Percentiles rank a stretch among this genome's conserved stretches.
These are phyloP conservation scores for Agrochola lota DNA, from an alignment of 2,888 invertebrate species.

Conservation along the genomic window DNA sequence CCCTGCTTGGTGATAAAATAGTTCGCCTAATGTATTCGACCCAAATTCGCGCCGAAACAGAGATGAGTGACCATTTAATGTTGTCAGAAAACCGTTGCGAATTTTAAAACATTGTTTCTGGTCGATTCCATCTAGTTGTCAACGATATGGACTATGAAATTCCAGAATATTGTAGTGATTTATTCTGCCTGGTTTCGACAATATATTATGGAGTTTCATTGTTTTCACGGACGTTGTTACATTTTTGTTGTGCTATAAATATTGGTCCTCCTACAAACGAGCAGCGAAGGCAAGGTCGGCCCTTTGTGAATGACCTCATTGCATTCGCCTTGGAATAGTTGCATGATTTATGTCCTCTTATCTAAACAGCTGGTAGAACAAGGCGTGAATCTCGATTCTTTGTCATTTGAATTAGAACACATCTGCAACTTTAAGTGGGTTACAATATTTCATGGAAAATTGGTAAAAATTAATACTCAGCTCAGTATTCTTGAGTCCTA, in stretches of 20 bases:
- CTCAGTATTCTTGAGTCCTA: conserved; percentile 27
- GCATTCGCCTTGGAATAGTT: conserved; percentile 89
- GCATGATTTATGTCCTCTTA: conserved; percentile 86
- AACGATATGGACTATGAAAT: conserved; percentile 20
- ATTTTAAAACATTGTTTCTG: conserved; percentile 69
- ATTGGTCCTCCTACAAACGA: conserved; percentile 81
- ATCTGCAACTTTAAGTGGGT: conserved; percentile 55
- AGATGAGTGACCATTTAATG: conserved; percentile 87
- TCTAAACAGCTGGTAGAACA: conserved; percentile 81
- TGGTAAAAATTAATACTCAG: conserved; percentile 28
- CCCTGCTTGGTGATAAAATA: conserved; percentile 74
- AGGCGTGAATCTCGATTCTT: conserved; percentile 73
- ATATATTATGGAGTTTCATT: conserved; percentile 7
- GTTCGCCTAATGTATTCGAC: conserved; percentile 81
- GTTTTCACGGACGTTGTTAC: conserved; percentile 45
- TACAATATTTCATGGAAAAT: conserved; percentile 14
- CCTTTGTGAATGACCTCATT: conserved; percentile 88
- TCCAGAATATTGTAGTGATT: conserved; percentile 16
- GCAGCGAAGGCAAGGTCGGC: conserved; percentile 85
- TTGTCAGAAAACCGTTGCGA: conserved; percentile 82
- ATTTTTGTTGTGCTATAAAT: conserved; percentile 66
- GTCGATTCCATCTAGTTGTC: conserved; percentile 34
- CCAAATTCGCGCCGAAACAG: conserved; percentile 80
- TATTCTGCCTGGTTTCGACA: not conserved
- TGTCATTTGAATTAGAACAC: conserved; percentile 67